These are phyloP conservation scores for Hipposideros larvatus DNA, from an alignment of 2,797 vertebrate species.

Conservation along the genomic window DNA sequence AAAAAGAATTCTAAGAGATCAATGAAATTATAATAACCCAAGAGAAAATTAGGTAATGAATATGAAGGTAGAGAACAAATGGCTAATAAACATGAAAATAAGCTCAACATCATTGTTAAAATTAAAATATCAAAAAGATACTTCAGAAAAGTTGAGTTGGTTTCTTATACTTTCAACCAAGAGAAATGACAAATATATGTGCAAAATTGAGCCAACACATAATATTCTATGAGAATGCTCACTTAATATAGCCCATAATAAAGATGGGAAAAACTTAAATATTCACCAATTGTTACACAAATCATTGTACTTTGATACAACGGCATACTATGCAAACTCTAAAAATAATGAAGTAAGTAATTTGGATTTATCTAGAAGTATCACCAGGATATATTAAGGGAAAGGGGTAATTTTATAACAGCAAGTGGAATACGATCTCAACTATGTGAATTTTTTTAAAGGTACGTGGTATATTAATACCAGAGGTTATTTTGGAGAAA, in stretches of 20 bases:
- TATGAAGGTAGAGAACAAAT: not conserved
- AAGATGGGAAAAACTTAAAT: not conserved
- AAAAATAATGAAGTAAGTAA: not conserved
- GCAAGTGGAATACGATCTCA: not conserved
- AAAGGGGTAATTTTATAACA: not conserved
- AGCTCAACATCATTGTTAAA: not conserved
- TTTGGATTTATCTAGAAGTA: not conserved
- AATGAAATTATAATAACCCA: not conserved
- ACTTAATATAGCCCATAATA: not conserved
- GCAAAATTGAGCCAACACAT: not conserved
- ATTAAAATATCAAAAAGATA: not conserved
- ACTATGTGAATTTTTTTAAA: not conserved
- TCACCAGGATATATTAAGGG: not conserved
- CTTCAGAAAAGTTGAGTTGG: not conserved
- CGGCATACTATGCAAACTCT: not conserved
- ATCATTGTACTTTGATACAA: not conserved
- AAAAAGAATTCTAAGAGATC: not conserved
- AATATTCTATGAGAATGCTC: not conserved
- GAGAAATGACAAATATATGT: not conserved
- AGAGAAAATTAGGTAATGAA: not conserved
- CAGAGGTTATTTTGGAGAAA: not conserved
- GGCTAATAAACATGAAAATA: not conserved
- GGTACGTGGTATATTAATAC: not conserved
- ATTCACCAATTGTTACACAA: not conserved
- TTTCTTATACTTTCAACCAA: conserved; percentile 15